Percentiles rank a stretch among this genome's conserved stretches.
Conservation (phyloP, 2,797 vertebrate genomes). For the Coreius guichenoti region DNA sequence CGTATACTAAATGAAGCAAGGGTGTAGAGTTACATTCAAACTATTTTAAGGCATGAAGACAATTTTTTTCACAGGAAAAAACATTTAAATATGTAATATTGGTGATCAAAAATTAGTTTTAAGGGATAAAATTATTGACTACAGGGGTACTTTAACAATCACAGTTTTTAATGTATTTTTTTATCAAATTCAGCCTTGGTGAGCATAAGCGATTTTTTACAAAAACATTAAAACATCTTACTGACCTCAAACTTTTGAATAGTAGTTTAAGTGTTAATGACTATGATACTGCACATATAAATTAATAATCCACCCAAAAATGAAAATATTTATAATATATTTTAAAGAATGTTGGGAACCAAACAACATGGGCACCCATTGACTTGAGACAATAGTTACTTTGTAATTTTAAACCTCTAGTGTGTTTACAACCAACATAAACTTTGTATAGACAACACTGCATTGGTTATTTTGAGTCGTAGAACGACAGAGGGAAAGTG, state of each 20-base stretch:
- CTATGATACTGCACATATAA: background rate
- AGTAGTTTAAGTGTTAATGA: background rate
- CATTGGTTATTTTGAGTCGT: background rate
- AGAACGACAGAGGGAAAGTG: background rate
- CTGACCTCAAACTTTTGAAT: background rate
- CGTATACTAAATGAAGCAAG: too few relatives aligned
- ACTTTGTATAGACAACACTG: background rate
- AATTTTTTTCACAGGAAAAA: too few relatives aligned
- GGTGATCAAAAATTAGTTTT: too few relatives aligned
- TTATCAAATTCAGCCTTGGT: background rate
- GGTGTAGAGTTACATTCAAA: too few relatives aligned
- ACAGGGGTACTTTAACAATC: background rate
- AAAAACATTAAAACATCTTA: background rate
- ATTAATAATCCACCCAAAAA: background rate
- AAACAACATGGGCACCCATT: background rate
- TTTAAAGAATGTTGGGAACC: background rate
- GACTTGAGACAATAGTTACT: background rate
- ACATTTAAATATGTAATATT: too few relatives aligned
- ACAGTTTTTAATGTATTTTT: background rate
- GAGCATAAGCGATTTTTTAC: background rate
- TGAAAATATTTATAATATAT: background rate
- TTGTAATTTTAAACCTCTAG: background rate
- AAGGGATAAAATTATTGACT: too few relatives aligned
- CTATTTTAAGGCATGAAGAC: too few relatives aligned
- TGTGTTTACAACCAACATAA: constrained; percentile 11